Conservation (phyloP, 2,797 vertebrate genomes). For the Myotis pilosus region DNA sequence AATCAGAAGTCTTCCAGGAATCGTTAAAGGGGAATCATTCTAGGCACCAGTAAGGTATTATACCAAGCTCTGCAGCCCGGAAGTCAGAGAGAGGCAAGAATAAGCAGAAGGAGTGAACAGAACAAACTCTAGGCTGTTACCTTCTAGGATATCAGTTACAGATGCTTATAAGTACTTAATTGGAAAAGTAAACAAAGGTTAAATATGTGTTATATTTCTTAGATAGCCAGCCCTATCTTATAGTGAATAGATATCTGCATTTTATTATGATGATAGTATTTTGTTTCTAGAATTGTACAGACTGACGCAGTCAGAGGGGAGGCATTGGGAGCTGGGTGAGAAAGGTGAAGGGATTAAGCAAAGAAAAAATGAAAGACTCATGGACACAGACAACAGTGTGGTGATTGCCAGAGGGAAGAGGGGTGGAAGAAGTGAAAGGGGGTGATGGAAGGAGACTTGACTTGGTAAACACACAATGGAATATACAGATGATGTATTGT, state of each 20-base stretch:
- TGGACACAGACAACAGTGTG: not conserved
- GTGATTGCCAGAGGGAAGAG: not conserved
- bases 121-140: not conserved
- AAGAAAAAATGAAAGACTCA: not conserved
- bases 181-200: not conserved
- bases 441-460: not conserved
- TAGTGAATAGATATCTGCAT: not conserved
- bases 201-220: slow-evolving; percentile 28
- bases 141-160: not conserved
- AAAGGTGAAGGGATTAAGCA: not conserved
- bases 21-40: slow-evolving; percentile 3
- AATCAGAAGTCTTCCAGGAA: not conserved
- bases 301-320: not conserved
- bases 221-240: not conserved
- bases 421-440: not conserved
- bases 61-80: not conserved
- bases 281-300: not conserved
- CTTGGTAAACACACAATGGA: not conserved
- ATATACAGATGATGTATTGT: not conserved
- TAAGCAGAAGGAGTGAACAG: not conserved
- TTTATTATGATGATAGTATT: slow-evolving; percentile 21
- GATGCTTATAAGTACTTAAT: slow-evolving; percentile 9
- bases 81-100: not conserved
- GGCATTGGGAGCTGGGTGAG: not conserved
- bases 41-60: not conserved